Base-by-base conservation (phyloP, 2,797 vertebrate genomes). In the Enteromius viviparus region DNA sequence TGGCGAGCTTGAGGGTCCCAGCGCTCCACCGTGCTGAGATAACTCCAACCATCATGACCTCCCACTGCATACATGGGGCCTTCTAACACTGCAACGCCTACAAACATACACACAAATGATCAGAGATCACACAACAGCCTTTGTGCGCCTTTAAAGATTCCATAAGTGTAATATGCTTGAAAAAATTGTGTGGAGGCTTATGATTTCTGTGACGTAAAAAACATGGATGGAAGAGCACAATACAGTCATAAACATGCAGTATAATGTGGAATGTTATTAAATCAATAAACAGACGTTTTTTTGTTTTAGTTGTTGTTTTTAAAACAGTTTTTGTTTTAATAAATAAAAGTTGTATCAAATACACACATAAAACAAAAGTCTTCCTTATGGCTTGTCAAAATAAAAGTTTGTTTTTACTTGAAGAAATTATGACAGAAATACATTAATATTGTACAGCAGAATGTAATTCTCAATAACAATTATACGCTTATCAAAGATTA, bases 61-160 rank as follows among this genome's bases (percentile, higher is more conserved):
- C 98, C 98, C 4, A 99, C 96, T 8, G 98, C 97, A 23, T 99
- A 99, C 98, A 99, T 98, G 49, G 98, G 98, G 21, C 97, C 98
- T 93, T 97, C 97, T 60, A 99, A 83, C 21, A 99, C 98, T 32
- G 97, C 97, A 66, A 99, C 98, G 68, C 98, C 98, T 99, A 88
- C 9, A 78, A 17, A n/a, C 29, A 80, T 37, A 65, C 29, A 69
- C 15, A 76, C 34, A 68, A 6, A 26, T 2, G 51, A 19, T 32
- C 40, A 37, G 5, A 65, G 26, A 40, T n/a, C 3, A 2, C 40
- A 79, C 17, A 29, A 23, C 53, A 40, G 42, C 26, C 42, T 37
- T 62, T 49, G 45, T 21, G 14, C 5, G 17, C 1, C 3, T 45
- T 49, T 64, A 19, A 37, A 58, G 1, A 26, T 51, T 29, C 32